Evolutionary conservation across 2,113 vertebrate genomes (phyloP), one percentile per base, ranked within the genome.

Genomic region (Galeopterus variegatus): DNA sequence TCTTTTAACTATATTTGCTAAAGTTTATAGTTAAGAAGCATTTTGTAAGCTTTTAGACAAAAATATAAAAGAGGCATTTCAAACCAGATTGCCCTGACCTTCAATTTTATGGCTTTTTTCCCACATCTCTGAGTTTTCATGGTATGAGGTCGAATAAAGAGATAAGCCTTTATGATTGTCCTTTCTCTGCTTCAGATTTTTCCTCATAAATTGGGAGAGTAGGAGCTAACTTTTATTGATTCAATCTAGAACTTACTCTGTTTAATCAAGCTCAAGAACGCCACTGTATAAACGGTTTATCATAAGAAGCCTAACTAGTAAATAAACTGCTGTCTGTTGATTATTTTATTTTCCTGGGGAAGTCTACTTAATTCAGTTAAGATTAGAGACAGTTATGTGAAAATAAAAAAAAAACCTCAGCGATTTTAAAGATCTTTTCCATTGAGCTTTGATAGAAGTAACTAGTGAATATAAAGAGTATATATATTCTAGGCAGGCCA

Each of bases 171-270:
- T 81, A 50, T 89, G 64, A 18, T 76, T 95, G 95, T 92, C 88
- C 94, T 88, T 82, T 26, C 67, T 92, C 15, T 94, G 88, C 33
- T 95, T 73, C n/a, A 94, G 73, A 86, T 92, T 92, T 73, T 90
- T 75, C 79, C 80, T 96, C 50, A 79, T 77, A 95, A 87, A 75
- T 64, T 24, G 5, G 58, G 17, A 33, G 26, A 64, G 96, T 50
- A 77, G 70, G 41, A 95, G 36, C 52, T 73, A 91, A 15, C 62
- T 95, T 83, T 62, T 84, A 93, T 83, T 94, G 36, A 62, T 73
- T 95, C 11, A 90, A 8, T 36, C 48, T 83, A 69, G 52, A 26
- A 84, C 10, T 82, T 79, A 93, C 23, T 88, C 50, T 84, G 6
- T 87, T 93, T 79, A 88, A 76, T 45, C 28, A 93, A 73, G 91